These are phyloP conservation scores for Myotis lucifugus DNA, from an alignment of 2,113 vertebrate genomes.

Conservation along the genomic window DNA sequence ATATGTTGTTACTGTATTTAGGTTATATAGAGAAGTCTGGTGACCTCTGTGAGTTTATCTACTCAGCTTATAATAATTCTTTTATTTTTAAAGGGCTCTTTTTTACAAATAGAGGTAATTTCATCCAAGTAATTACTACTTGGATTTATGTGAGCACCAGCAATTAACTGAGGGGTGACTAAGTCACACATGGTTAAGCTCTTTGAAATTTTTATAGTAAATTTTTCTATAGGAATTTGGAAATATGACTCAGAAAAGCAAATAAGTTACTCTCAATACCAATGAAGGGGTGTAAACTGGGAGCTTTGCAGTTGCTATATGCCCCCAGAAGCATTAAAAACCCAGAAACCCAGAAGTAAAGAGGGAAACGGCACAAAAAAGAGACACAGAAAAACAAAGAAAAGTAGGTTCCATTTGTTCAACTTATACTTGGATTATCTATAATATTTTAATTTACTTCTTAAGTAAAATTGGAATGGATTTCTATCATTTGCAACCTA, in stretches of 20 bases:
- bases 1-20: neutral
- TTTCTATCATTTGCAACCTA: neutral
- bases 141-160: neutral
- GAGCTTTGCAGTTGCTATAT: neutral
- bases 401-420: neutral
- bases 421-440: neutral
- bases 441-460: neutral
- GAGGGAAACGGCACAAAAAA: fast-evolving
- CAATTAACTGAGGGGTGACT: neutral
- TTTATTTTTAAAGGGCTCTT: neutral
- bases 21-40: neutral
- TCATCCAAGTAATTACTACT: neutral
- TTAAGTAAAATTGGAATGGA: neutral
- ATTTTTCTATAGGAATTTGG: neutral
- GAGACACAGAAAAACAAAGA: neutral
- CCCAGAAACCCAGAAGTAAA: neutral
- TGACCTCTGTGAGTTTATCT: neutral
- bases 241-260: neutral
- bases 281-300: neutral
- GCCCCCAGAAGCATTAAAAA: neutral
- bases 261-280: neutral
- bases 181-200: neutral
- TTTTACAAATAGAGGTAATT: neutral
- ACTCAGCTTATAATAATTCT: neutral
- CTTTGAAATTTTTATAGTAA: neutral